Percentiles rank a stretch among this genome's conserved stretches.
Conservation (phyloP, 2,888 invertebrate species). For the Pristionchus arcanus region DNA sequence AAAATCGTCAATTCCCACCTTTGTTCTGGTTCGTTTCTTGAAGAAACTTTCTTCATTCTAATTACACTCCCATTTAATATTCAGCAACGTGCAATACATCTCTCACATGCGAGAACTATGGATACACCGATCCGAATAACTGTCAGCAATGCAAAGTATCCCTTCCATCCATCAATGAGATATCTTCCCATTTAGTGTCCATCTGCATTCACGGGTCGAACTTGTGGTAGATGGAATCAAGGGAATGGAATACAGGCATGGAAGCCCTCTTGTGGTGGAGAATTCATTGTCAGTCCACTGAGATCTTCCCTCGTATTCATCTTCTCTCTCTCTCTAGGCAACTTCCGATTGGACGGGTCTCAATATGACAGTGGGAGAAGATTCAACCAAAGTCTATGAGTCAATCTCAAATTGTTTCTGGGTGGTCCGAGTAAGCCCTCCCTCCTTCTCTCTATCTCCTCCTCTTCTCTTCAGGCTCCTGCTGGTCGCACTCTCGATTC, state of each 20-base stretch:
- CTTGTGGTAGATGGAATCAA: slow-evolving; percentile 38
- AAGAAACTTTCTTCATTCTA: too few relatives aligned
- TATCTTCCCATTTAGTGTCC: slow-evolving; percentile 9
- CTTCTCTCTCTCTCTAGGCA: slow-evolving; percentile 12
- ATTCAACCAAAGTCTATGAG: background rate
- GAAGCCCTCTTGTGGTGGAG: slow-evolving; percentile 29
- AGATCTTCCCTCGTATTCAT: background rate
- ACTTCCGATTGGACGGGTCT: background rate
- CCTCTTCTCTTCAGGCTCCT: slow-evolving; percentile 28
- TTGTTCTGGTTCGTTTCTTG: slow-evolving; percentile 11
- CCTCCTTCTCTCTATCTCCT: background rate
- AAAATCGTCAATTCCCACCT: slow-evolving; percentile 59
- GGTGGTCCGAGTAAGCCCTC: background rate
- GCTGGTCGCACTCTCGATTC: slow-evolving; percentile 42
- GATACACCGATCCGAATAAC: slow-evolving; percentile 44
- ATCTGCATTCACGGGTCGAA: slow-evolving; percentile 10
- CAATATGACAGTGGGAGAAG: slow-evolving; percentile 28
- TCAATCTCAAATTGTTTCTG: slow-evolving; percentile 28
- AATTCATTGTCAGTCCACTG: background rate
- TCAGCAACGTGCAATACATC: slow-evolving; percentile 26
- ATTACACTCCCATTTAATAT: background rate
- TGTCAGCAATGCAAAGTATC: slow-evolving; percentile 60
- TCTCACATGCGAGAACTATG: slow-evolving; percentile 52
- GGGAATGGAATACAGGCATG: slow-evolving; percentile 45
- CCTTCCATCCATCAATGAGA: background rate